Percentiles rank a stretch among this genome's conserved stretches.
Evolutionary conservation across 2,797 vertebrate species (phyloP).

Genomic region (Ciconia nigra): DNA sequence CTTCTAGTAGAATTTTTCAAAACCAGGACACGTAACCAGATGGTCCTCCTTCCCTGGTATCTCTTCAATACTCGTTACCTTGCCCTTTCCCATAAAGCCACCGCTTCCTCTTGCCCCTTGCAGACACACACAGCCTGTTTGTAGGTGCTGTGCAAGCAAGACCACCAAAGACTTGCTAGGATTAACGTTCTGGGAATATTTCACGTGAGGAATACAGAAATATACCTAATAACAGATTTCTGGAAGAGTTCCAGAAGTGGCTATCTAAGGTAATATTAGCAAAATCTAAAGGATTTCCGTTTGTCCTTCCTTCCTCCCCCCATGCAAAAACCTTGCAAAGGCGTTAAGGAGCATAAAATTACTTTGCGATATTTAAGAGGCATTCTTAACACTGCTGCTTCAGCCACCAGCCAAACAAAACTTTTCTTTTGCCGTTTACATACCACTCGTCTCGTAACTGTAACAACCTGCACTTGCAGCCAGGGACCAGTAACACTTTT

Average conservation of each 20-base stretch:
- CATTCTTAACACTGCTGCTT: not conserved
- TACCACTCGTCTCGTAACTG: not conserved
- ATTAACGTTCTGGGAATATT: not conserved
- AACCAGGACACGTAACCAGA: not conserved
- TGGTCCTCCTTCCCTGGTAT: not conserved
- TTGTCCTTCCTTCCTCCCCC: not conserved
- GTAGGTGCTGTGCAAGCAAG: not conserved
- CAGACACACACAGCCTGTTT: not conserved
- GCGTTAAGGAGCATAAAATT: not conserved
- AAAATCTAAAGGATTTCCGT: conserved; percentile 23
- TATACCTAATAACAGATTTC: not conserved
- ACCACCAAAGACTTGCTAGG: not conserved
- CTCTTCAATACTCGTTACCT: not conserved
- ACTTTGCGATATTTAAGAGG: not conserved
- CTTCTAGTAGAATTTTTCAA: not conserved
- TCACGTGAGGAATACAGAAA: not conserved
- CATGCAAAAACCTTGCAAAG: not conserved
- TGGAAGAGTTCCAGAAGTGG: not conserved
- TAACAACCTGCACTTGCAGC: not conserved
- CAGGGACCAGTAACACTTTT: not conserved
- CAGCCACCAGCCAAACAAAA: conserved; percentile 3
- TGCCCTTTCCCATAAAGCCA: not conserved
- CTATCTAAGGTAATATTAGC: not conserved
- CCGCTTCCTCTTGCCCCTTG: not conserved
- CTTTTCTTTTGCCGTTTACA: not conserved